phyloP scores from a whole-genome alignment of 2,888 invertebrate genomes.

The Pandemis heparana region DNA sequence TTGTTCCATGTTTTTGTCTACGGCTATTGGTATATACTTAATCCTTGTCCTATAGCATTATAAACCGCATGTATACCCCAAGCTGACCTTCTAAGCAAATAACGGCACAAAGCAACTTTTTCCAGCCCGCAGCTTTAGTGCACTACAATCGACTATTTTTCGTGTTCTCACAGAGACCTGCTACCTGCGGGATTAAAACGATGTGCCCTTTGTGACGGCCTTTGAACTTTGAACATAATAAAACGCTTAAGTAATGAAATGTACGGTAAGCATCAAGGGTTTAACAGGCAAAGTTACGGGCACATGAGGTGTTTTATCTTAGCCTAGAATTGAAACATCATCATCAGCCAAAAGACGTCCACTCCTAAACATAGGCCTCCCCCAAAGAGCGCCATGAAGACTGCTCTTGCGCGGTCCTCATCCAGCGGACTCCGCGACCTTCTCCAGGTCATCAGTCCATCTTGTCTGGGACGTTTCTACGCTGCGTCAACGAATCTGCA shows the following conservation, averaged over 20 bases:
- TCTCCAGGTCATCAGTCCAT: no score
- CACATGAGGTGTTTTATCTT: no score
- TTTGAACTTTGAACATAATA: constrained; percentile 22
- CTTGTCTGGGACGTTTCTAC: no score
- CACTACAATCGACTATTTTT: constrained; percentile 28
- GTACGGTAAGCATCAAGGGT: neutral
- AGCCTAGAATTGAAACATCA: no score
- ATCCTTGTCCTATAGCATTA: neutral
- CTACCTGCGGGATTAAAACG: constrained; percentile 31
- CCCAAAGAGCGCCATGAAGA: no score
- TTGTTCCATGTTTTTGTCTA: neutral
- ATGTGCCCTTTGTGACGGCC: constrained; percentile 23
- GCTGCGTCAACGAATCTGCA: no score
- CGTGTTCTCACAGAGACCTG: neutral
- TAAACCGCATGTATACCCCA: neutral
- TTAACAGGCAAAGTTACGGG: no score
- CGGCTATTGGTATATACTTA: neutral
- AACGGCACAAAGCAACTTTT: constrained; percentile 36
- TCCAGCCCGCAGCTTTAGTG: constrained; percentile 30
- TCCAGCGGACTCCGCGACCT: no score
- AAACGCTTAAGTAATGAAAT: constrained; percentile 1
- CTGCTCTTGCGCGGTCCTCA: no score
- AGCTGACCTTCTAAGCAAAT: constrained; percentile 24
- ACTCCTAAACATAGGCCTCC: no score
- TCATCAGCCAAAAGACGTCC: no score